These are phyloP conservation scores for Drosophila tripunctata DNA, from an alignment of 2,888 invertebrate genomes.

Conservation along the genomic window DNA sequence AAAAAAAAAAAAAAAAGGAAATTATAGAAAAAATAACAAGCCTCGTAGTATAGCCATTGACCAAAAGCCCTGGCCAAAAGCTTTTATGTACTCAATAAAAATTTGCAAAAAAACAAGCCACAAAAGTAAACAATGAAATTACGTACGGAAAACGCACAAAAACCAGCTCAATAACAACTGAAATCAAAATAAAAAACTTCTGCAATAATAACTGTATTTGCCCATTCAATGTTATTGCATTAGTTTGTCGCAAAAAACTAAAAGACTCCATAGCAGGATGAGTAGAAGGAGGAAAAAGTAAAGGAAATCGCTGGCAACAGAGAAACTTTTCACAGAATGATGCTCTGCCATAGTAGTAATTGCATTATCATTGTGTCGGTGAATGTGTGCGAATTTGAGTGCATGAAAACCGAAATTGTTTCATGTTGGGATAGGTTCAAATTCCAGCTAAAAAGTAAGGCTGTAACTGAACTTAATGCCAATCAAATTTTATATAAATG, in stretches of 20 bases:
- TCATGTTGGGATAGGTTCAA: too few species aligned
- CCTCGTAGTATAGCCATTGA: conserved; percentile 26
- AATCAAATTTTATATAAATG: neutral
- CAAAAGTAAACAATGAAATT: conserved; percentile 65
- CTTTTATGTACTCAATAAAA: conserved; percentile 71
- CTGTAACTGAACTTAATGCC: too few species aligned
- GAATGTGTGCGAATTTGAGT: neutral
- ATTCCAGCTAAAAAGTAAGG: neutral
- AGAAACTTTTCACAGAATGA: conserved; percentile 62
- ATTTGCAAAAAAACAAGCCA: conserved; percentile 59
- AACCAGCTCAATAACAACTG: conserved; percentile 47
- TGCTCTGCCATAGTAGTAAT: conserved; percentile 53
- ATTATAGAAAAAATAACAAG: too few species aligned
- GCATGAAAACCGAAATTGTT: neutral
- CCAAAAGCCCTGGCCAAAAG: conserved; percentile 39
- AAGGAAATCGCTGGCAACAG: conserved; percentile 25
- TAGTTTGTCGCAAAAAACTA: conserved; percentile 50
- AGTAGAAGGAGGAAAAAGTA: conserved; percentile 13
- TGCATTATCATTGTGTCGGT: conserved; percentile 47
- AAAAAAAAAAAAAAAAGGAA: conserved; percentile 8
- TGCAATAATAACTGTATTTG: conserved; percentile 72
- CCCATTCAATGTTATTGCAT: conserved; percentile 78
- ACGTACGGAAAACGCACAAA: conserved; percentile 36
- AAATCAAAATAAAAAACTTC: conserved; percentile 34
- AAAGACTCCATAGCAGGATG: conserved; percentile 14